Evolutionary conservation across 1,140 invertebrate species (phyloP), one percentile per base, ranked within the genome.

Genomic region (Helicoverpa zea): DNA sequence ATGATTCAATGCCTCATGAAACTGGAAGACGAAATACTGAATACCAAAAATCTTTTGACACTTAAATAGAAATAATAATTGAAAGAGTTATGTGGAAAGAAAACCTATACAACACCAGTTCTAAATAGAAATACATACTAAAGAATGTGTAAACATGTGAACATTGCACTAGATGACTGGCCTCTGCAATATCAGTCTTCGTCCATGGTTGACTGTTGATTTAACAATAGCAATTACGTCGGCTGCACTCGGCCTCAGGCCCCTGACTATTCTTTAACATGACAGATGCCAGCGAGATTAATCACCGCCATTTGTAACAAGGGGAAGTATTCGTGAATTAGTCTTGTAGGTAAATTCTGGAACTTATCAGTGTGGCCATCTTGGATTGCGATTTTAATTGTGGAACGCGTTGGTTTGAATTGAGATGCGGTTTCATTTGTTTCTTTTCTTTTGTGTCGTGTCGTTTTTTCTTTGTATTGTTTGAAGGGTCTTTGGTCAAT

Each of bases 261-360:
- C 79, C 66, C 72, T 80, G 84, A 83, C 90, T 92, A 92, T 94
- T 92, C 91, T 92, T 94, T 91, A 92, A 87, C 90, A 92, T 91
- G 92, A 92, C 92, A 94, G 91, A 90, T 87, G 88, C 87, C 89
- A 87, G 90, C 86, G 84, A 90, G 91, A 94, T 92, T 94, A 93
- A 93, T 94, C 92, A 92, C 87, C 75, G 80, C 86, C 91, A 93
- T 94, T 93, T 94, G 90, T 93, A 89, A 93, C 88, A 85, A 87
- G 86, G 89, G 88, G 88, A 88, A 88, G 85, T 85, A 90, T 89
- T 86, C 83, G 83, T 89, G 82, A 84, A 83, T 86, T 87, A 56
- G 76, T 30, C 61, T 54, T 64, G 76, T 58, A 43, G 16, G 75
- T 54, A 51, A 52, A 78, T 66, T 78, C 51, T 68, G 76, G 43